Percentiles rank a stretch among this genome's conserved stretches.
phyloP scores from a whole-genome alignment of 2,113 vertebrate species.

The Psittacula cyanocephala region DNA sequence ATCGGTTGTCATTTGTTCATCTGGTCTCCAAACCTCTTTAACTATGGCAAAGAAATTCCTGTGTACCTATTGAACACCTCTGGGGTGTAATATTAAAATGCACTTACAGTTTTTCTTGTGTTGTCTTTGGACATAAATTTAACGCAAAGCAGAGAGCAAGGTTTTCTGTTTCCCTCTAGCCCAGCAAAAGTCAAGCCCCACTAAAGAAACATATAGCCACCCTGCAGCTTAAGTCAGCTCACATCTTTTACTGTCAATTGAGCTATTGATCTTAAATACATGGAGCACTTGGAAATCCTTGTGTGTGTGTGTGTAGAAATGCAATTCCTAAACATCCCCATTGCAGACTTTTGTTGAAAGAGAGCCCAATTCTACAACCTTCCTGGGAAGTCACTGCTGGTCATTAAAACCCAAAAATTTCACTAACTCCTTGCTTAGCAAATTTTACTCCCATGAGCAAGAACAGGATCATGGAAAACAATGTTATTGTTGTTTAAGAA shows the following conservation, averaged over 20 bases:
- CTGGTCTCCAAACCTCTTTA: constrained; percentile 41
- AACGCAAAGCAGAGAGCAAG: not conserved
- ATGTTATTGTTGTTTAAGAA: constrained; percentile 31
- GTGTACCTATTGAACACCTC: not conserved
- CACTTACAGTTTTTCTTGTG: not conserved
- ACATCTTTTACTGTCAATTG: not conserved
- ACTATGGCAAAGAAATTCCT: constrained; percentile 14
- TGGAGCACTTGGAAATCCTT: not conserved
- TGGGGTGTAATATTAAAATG: not conserved
- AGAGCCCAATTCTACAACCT: not conserved
- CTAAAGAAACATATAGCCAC: not conserved
- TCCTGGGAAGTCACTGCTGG: not conserved
- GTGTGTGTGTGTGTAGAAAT: not conserved
- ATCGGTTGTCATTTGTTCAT: constrained; percentile 57
- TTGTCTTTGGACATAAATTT: not conserved
- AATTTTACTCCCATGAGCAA: constrained; percentile 14
- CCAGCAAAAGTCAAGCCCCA: not conserved
- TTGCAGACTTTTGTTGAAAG: not conserved
- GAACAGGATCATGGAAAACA: constrained; percentile 3
- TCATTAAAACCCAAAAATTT: not conserved
- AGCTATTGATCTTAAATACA: constrained; percentile 4
- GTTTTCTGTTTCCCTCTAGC: not conserved
- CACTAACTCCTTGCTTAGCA: not conserved
- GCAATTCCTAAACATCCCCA: not conserved
- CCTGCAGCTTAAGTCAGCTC: not conserved